A percentile compares a stretch with the other conserved stretches of the same genome.
Evolutionary conservation across 1,140 invertebrate species (phyloP).

Genomic region (Pissodes strobi): DNA sequence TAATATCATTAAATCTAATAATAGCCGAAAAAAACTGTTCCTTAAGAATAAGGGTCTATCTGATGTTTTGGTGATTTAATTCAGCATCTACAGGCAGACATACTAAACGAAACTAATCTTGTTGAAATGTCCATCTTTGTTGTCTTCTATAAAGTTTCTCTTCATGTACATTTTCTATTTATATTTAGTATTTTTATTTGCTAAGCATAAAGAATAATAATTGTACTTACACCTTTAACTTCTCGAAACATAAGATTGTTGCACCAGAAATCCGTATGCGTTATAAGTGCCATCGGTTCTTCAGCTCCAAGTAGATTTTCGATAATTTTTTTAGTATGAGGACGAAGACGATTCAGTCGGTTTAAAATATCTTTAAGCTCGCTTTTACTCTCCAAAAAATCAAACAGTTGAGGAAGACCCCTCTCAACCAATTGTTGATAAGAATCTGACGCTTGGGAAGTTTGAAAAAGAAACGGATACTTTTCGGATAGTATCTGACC

Average conservation of each 20-base stretch:
- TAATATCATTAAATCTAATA: too few relatives aligned
- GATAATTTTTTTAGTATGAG: slow-evolving; percentile 66
- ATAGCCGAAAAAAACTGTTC: too few relatives aligned
- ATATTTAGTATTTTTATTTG: too few relatives aligned
- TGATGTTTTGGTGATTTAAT: too few relatives aligned
- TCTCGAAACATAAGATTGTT: slow-evolving; percentile 76
- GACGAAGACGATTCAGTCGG: slow-evolving; percentile 60
- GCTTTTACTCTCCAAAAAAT: slow-evolving; percentile 68
- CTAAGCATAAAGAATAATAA: too few relatives aligned
- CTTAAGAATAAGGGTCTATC: too few relatives aligned
- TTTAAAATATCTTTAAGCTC: slow-evolving; percentile 62
- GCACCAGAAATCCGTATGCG: slow-evolving; percentile 83
- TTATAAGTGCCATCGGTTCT: slow-evolving; percentile 71
- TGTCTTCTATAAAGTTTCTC: too few relatives aligned
- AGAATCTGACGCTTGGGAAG: slow-evolving; percentile 73
- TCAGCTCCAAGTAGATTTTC: slow-evolving; percentile 67
- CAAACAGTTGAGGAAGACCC: slow-evolving; percentile 71
- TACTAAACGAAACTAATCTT: too few relatives aligned
- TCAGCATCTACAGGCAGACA: too few relatives aligned
- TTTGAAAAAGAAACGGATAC: slow-evolving; percentile 76
- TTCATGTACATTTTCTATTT: too few relatives aligned
- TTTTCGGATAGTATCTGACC: slow-evolving; percentile 64
- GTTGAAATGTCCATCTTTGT: too few relatives aligned
- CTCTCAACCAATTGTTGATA: slow-evolving; percentile 76
- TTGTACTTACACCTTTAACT: slow-evolving; percentile 38